Percentiles rank a stretch among this genome's conserved stretches.
Evolutionary conservation across 2,888 invertebrate species (phyloP).

Genomic region (Polietes domitor): DNA sequence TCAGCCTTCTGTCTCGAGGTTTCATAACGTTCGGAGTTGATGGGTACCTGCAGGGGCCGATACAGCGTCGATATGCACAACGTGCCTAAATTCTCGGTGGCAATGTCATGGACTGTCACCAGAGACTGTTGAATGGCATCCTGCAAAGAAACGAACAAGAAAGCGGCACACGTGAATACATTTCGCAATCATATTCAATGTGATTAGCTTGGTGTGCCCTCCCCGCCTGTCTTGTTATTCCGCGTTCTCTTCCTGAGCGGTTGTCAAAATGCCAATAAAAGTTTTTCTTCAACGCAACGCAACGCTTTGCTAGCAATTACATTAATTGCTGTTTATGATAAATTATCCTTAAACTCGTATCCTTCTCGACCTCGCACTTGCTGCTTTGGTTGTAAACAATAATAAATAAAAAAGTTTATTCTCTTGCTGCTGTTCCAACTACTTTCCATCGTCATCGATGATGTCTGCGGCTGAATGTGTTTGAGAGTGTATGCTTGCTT

Average conservation of each 20-base stretch:
- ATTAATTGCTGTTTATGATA: conserved; percentile 71
- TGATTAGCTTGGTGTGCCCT: not conserved
- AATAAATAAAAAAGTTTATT: conserved; percentile 29
- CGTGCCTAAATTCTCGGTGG: conserved; percentile 87
- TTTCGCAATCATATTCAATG: not conserved
- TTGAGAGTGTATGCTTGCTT: not conserved
- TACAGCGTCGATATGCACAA: conserved; percentile 87
- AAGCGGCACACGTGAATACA: not conserved
- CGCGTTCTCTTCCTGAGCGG: conserved; percentile 42
- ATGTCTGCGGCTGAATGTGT: no score
- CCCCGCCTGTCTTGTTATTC: conserved; percentile 24
- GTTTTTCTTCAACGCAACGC: conserved; percentile 1
- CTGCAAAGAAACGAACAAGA: conserved; percentile 74
- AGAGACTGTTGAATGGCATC: conserved; percentile 86
- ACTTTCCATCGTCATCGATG: not conserved
- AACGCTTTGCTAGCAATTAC: conserved; percentile 71
- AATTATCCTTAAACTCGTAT: conserved; percentile 55
- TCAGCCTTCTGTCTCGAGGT: conserved; percentile 90
- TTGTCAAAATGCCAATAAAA: conserved; percentile 40
- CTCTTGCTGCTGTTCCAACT: not conserved
- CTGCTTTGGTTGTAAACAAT: not conserved
- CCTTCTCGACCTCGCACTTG: not conserved
- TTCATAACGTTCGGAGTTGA: conserved; percentile 88
- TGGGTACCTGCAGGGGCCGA: conserved; percentile 86
- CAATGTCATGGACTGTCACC: conserved; percentile 88